Base-by-base conservation (phyloP, 2,888 invertebrate genomes). In the Phanerotoma sp. region DNA sequence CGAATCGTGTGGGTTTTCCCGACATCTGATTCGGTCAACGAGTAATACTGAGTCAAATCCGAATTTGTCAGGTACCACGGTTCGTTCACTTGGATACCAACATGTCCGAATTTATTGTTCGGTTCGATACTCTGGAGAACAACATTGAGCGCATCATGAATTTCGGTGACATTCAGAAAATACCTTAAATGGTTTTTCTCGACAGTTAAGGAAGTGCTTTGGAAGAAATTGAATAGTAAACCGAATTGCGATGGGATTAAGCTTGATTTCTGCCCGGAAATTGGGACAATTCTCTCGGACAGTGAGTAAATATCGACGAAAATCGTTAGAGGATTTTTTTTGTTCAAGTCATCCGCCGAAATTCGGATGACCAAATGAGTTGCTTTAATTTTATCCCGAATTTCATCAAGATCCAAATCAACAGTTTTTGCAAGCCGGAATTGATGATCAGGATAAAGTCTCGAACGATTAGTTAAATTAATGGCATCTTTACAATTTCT, bases 291-390 rank as follows among this genome's bases (percentile, higher is more conserved):
- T n/a, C n/a, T n/a, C n/a, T n/a, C n/a, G n/a, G n/a, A n/a, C n/a
- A n/a, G 45, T 21, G 55, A 60, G 59, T 71, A 66, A 21, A 61
- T 38, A 58, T 69, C 66, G 2, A 67, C 57, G 30, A 63, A 61
- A 18, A 69, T 54, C 48, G 78, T 79, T 74, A 78, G 84, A 37
- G 50, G 33, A 4, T 13, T 32, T 11, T 84, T 62, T 77, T 79
- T 11, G 83, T 57, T 49, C 30, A 64, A 52, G 42, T 64, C 62
- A 5, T 54, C 83, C 9, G 86, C 84, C 21, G 84, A 81, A 20
- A 90, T 81, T 71, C 83, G 84, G 20, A 92, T 79, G 9, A 91
- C 73, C 5, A 92, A 79, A 71, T 93, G 91, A 0, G 89, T 84
- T 80, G 86, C 85, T 25, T 80, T 54, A n/a, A 6, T 22, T 6